These are phyloP conservation scores for Trachelus iudaicus DNA, from an alignment of 2,888 invertebrate species.

Conservation along the genomic window DNA sequence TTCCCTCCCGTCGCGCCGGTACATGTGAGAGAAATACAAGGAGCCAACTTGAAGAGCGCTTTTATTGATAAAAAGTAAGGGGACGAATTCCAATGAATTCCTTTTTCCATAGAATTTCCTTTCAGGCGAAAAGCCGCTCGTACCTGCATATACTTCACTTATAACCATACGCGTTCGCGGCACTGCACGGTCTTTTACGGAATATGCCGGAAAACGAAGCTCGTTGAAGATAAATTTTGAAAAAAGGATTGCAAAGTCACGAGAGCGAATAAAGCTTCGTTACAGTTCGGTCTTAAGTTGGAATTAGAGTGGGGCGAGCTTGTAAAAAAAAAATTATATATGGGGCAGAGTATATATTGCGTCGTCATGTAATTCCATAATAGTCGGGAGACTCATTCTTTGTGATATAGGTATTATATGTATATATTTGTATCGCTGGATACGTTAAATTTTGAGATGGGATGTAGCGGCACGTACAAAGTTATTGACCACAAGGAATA, in stretches of 20 bases:
- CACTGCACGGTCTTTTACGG: not conserved
- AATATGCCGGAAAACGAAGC: not conserved
- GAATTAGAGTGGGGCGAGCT: not conserved
- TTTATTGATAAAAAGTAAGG: not conserved
- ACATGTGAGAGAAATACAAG: not conserved
- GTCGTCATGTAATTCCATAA: not conserved
- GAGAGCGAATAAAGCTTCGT: not conserved
- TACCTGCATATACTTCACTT: not conserved
- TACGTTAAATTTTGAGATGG: not conserved
- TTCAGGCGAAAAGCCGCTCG: not conserved
- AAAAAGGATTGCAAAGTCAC: not conserved
- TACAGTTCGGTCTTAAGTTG: not conserved
- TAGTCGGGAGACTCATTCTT: not conserved
- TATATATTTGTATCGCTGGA: not conserved
- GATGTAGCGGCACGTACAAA: not conserved
- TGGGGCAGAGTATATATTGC: not conserved
- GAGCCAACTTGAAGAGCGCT: not conserved
- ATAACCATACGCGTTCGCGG: not conserved
- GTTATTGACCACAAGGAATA: not conserved
- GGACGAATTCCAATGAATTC: not conserved
- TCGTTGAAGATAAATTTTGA: not conserved
- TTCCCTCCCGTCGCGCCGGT: not conserved
- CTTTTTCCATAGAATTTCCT: not conserved
- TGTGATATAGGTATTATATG: not conserved
- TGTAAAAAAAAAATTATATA: not conserved